A percentile compares a stretch with the other conserved stretches of the same genome.
These are phyloP conservation scores for Caenorhabditis remanei DNA, from an alignment of 1,140 invertebrate species.

Conservation along the genomic window DNA sequence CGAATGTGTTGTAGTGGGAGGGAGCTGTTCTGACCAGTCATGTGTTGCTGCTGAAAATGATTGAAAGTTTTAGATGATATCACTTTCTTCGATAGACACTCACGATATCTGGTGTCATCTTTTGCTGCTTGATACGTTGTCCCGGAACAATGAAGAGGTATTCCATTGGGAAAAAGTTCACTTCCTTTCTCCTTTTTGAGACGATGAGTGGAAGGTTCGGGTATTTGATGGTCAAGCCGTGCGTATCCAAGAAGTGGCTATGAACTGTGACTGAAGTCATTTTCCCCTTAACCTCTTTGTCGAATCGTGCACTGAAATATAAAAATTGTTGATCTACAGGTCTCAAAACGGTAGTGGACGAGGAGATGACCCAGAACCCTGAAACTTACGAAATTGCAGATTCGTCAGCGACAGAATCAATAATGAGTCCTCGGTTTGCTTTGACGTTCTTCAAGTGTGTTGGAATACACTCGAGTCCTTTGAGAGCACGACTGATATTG, in stretches of 20 bases:
- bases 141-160: background rate
- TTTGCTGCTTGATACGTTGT: background rate
- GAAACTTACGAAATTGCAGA: background rate
- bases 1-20: background rate
- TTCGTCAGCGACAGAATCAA: background rate
- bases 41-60: background rate
- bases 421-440: background rate
- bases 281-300: too few relatives aligned
- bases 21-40: background rate
- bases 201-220: background rate
- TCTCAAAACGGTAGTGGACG: too few relatives aligned
- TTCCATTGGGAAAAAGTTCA: background rate
- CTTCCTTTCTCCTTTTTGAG: background rate
- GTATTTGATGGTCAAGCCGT: too few relatives aligned
- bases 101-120: background rate
- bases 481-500: background rate
- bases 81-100: background rate
- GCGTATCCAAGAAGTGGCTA: too few relatives aligned
- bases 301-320: too few relatives aligned
- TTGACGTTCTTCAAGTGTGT: background rate
- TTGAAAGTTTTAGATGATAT: background rate
- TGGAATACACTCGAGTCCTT: background rate
- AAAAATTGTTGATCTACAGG: too few relatives aligned
- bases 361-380: too few relatives aligned
- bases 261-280: too few relatives aligned